Evolutionary conservation across 2,113 vertebrate species (phyloP), one percentile per base, ranked within the genome.

Genomic region (Eulemur rufifrons): DNA sequence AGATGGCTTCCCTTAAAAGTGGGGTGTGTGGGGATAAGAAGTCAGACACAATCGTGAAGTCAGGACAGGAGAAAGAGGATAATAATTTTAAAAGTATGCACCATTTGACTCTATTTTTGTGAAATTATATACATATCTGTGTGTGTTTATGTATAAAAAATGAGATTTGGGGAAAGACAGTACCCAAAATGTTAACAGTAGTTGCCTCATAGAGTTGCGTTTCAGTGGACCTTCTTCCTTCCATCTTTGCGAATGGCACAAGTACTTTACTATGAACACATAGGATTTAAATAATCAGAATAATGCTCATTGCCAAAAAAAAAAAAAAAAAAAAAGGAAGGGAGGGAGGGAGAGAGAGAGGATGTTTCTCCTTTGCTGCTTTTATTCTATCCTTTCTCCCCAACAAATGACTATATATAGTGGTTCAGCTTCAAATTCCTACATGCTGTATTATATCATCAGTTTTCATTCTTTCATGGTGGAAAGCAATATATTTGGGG

Each of bases 351-450:
- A 32, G 7, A 7, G 20, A 66, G 6, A 23, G n/a, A 52, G 12
- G 66, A 56, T 18, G 64, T 12, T 1, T 42, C 81, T 61, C 27
- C 15, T 59, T 64, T 52, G 73, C 32, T 54, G 18, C 27, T 69
- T 92, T 95, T 63, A 23, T 47, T 63, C 11, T 76, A 52, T 47
- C n/a, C 34, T 17, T 39, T 91, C 32, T 39, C 25, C 42, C 52
- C 42, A 11, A 42, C 11, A 82, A 71, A 45, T 25, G n/a, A 23
- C 47, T 73, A 13, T 0, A 13, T 0, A 32, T 14, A 37, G 6
- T 14, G 20, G 1, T 21, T 87, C 25, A 45, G 42, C 6, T 54
- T 68, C 9, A 18, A 77, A 23, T 3, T 45, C 18, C 11, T n/a
- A 54, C 3, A 1, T 18, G 9, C 6, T 77, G 15, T 66, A 50